phyloP scores from a whole-genome alignment of 2,888 invertebrate species.

The Agelastica alni region DNA sequence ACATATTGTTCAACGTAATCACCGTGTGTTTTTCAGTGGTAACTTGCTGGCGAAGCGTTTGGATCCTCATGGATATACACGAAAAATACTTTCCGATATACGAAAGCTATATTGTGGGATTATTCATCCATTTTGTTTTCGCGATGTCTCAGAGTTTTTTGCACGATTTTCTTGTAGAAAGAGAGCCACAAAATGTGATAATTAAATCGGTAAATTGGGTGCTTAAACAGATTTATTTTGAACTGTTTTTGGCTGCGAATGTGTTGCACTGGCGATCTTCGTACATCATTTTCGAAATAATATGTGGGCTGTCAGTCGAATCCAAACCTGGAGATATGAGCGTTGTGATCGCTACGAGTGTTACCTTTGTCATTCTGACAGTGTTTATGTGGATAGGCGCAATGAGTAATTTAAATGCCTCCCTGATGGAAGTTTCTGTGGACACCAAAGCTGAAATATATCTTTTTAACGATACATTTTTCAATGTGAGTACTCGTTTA shows the following conservation, averaged over 20 bases:
- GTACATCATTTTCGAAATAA: constrained; percentile 34
- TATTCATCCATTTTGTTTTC: constrained; percentile 62
- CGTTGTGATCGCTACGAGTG: not conserved
- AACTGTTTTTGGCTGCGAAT: constrained; percentile 54
- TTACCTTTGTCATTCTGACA: not conserved
- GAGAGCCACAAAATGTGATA: constrained; percentile 25
- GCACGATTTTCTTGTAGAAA: constrained; percentile 44
- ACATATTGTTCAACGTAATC: constrained; percentile 55
- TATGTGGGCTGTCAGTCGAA: constrained; percentile 9
- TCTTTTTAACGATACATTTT: constrained; percentile 64
- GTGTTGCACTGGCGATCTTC: constrained; percentile 58
- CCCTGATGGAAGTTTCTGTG: constrained; percentile 63
- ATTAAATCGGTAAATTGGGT: constrained; percentile 31
- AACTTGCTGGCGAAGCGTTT: constrained; percentile 62
- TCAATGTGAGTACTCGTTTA: constrained; percentile 57
- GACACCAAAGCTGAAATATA: constrained; percentile 65
- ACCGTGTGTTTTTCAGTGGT: constrained; percentile 60
- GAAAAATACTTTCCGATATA: constrained; percentile 59
- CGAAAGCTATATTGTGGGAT: constrained; percentile 58
- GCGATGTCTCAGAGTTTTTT: constrained; percentile 60
- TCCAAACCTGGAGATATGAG: not conserved
- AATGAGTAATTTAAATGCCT: constrained; percentile 61
- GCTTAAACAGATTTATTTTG: constrained; percentile 55
- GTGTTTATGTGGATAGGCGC: constrained; percentile 51
- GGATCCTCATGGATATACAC: constrained; percentile 59